phyloP scores from a whole-genome alignment of 2,888 invertebrate species.

The Onthophagus sagittarius region DNA sequence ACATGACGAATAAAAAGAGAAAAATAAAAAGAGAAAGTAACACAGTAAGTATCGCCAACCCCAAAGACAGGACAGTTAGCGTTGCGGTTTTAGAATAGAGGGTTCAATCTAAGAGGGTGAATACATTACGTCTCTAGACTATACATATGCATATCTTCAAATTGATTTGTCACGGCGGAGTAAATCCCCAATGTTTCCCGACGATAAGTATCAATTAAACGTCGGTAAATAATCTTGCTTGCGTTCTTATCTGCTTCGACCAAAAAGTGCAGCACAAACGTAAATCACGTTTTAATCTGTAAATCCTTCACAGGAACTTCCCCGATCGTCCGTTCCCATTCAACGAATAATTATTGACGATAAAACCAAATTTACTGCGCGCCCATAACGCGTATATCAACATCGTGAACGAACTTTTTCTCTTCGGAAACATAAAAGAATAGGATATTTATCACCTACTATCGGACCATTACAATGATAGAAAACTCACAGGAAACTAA shows the following conservation, averaged over 20 bases:
- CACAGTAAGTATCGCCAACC: background rate
- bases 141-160: constrained; percentile 53
- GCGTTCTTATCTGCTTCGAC: background rate
- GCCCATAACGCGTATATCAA: background rate
- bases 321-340: background rate
- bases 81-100: background rate
- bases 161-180: constrained; percentile 52
- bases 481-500: background rate
- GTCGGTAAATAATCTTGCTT: background rate
- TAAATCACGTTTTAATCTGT: background rate
- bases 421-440: background rate
- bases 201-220: constrained; percentile 46
- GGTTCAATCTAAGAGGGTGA: constrained; percentile 37
- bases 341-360: background rate
- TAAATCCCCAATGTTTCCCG: constrained; percentile 47
- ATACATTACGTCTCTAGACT: constrained; percentile 43
- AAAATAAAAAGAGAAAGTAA: background rate
- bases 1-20: background rate
- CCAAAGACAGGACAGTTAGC: background rate
- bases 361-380: background rate
- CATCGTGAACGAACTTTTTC: background rate
- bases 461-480: background rate
- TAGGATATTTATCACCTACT: background rate
- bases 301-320: background rate
- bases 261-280: background rate